Percentiles rank a stretch among this genome's conserved stretches.
Evolutionary conservation across 2,113 vertebrate genomes (phyloP).

Genomic region (Zosterops pallidus): DNA sequence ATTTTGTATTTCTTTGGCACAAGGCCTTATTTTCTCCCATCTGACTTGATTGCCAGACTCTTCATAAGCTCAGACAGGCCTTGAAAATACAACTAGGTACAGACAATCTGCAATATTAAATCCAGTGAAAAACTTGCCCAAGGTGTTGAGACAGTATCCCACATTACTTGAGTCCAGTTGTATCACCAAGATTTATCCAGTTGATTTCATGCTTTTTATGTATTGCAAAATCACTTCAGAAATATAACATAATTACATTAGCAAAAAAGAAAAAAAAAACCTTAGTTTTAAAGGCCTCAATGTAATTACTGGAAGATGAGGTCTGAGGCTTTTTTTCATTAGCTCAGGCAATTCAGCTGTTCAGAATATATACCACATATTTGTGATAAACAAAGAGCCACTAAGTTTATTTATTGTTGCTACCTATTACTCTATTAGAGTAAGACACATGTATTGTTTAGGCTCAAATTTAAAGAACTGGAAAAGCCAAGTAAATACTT

Average conservation of each 20-base stretch:
- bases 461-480: background rate
- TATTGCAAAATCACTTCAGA: background rate
- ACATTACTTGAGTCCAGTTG: background rate
- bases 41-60: background rate
- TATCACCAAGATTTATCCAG: background rate
- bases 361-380: background rate
- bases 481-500: background rate
- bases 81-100: background rate
- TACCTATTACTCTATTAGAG: background rate
- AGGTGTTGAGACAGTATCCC: background rate
- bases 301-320: background rate
- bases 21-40: background rate
- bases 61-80: background rate
- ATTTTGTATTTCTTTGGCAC: background rate
- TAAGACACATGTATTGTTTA: background rate
- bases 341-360: background rate
- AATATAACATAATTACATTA: background rate
- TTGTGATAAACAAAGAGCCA: background rate
- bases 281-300: background rate
- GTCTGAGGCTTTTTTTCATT: background rate
- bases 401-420: background rate
- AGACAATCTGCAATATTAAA: background rate
- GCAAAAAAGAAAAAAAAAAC: background rate
- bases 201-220: background rate
- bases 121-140: background rate